phyloP scores from a whole-genome alignment of 2,888 invertebrate species.

The Netelia virgata region DNA sequence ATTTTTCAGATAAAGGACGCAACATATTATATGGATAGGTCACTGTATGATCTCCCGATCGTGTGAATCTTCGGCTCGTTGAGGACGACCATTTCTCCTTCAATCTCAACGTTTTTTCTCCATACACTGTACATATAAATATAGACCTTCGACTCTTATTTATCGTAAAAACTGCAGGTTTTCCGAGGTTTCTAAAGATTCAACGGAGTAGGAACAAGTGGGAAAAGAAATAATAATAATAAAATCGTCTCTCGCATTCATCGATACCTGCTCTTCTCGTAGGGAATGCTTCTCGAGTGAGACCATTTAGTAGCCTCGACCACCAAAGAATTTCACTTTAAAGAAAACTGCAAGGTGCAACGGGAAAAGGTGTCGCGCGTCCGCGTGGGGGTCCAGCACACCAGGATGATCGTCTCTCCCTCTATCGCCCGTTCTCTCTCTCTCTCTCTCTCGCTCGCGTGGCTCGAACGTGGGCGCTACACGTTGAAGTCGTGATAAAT shows the following conservation, averaged over 20 bases:
- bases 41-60: conserved; percentile 55
- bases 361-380: conserved; percentile 41
- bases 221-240: conserved; percentile 37
- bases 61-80: conserved; percentile 65
- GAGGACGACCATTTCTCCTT: conserved; percentile 50
- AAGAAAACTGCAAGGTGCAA: conserved; percentile 65
- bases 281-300: conserved; percentile 29
- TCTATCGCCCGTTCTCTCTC: too few relatives aligned
- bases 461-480: conserved; percentile 44
- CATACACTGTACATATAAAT: conserved; percentile 10
- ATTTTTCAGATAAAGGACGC: conserved; percentile 16
- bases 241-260: conserved; percentile 55
- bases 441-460: conserved; percentile 61
- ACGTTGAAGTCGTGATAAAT: conserved; percentile 79
- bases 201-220: conserved; percentile 23
- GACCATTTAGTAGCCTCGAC: conserved; percentile 71
- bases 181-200: conserved; percentile 19
- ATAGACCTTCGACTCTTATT: conserved; percentile 36
- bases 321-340: conserved; percentile 71
- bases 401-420: conserved; percentile 25
- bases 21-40: conserved; percentile 2
- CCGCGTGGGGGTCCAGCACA: conserved; percentile 52
- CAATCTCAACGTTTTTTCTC: conserved; percentile 27
- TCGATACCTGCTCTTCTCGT: conserved; percentile 61
- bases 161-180: conserved; percentile 32